Evolutionary conservation across 2,113 vertebrate species (phyloP).

Genomic region (Zosterops pallidus): DNA sequence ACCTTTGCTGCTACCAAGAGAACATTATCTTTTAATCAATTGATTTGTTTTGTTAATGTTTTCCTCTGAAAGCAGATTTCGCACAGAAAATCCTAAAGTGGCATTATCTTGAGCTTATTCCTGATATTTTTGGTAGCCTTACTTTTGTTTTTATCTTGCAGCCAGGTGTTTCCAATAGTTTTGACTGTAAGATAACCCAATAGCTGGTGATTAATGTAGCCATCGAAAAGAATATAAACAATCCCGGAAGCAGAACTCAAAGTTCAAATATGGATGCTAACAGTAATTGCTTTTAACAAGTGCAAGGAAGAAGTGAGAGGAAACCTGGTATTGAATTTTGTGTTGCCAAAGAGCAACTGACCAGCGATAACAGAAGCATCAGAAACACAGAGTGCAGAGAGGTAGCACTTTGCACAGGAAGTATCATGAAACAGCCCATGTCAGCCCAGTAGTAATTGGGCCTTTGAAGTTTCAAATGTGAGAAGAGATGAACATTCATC

Average conservation of each 20-base stretch:
- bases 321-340: constrained; percentile 40
- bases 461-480: constrained; percentile 76
- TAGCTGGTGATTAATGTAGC: constrained; percentile 58
- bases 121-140: constrained; percentile 13
- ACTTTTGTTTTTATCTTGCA: constrained; percentile 26
- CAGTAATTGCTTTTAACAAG: constrained; percentile 72
- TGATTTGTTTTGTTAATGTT: not conserved
- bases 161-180: constrained; percentile 61
- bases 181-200: constrained; percentile 57
- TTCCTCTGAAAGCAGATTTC: not conserved
- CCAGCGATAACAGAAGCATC: constrained; percentile 32
- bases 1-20: not conserved
- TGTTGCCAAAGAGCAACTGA: constrained; percentile 45
- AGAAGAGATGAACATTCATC: constrained; percentile 74
- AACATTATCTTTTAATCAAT: not conserved
- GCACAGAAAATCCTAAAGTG: not conserved
- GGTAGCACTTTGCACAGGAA: constrained; percentile 68
- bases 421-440: constrained; percentile 65
- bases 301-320: constrained; percentile 44
- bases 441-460: constrained; percentile 62
- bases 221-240: constrained; percentile 51
- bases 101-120: not conserved
- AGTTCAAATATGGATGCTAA: constrained; percentile 54
- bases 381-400: constrained; percentile 27
- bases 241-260: constrained; percentile 40